A percentile compares a stretch with the other conserved stretches of the same genome.
phyloP scores from a whole-genome alignment of 2,797 vertebrate species.

The Valencia hispanica region DNA sequence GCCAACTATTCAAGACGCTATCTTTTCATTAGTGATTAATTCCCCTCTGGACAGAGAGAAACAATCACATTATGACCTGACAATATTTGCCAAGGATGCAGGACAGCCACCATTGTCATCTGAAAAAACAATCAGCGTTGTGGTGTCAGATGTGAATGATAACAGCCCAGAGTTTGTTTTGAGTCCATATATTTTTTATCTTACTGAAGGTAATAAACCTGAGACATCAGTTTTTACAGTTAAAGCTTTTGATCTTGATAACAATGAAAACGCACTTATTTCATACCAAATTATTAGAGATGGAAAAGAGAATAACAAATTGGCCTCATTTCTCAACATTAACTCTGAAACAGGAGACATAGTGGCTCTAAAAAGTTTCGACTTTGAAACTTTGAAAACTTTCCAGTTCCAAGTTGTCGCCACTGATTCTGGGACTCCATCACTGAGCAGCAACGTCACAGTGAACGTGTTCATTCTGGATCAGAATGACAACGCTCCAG shows the following conservation, averaged over 20 bases:
- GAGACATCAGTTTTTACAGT: slow-evolving; percentile 58
- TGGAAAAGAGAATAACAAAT: neutral
- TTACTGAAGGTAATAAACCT: slow-evolving; percentile 80
- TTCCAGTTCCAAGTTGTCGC: slow-evolving; percentile 34
- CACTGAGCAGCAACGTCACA: slow-evolving; percentile 54
- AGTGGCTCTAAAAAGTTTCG: slow-evolving; percentile 77
- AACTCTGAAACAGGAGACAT: slow-evolving; percentile 59
- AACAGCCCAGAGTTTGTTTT: slow-evolving; percentile 71
- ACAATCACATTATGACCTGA: slow-evolving; percentile 55
- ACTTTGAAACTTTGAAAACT: slow-evolving; percentile 42
- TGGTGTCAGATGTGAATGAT: slow-evolving; percentile 73
- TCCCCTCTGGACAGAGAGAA: slow-evolving; percentile 73
- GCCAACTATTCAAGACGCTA: slow-evolving; percentile 65
- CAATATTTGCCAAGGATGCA: slow-evolving; percentile 63
- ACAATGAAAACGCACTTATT: slow-evolving; percentile 42
- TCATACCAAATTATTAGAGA: slow-evolving; percentile 36
- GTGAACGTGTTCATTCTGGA: slow-evolving; percentile 68
- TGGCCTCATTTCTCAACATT: slow-evolving; percentile 55
- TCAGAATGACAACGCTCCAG: slow-evolving; percentile 68
- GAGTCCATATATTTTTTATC: slow-evolving; percentile 80
- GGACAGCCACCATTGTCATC: slow-evolving; percentile 65
- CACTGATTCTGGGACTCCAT: slow-evolving; percentile 6
- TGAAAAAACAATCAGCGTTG: slow-evolving; percentile 59
- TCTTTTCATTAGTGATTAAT: slow-evolving; percentile 68
- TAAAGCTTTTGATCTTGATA: slow-evolving; percentile 48